Base-by-base conservation (phyloP, 2,113 vertebrate genomes). In the Manacus vitellinus region DNA sequence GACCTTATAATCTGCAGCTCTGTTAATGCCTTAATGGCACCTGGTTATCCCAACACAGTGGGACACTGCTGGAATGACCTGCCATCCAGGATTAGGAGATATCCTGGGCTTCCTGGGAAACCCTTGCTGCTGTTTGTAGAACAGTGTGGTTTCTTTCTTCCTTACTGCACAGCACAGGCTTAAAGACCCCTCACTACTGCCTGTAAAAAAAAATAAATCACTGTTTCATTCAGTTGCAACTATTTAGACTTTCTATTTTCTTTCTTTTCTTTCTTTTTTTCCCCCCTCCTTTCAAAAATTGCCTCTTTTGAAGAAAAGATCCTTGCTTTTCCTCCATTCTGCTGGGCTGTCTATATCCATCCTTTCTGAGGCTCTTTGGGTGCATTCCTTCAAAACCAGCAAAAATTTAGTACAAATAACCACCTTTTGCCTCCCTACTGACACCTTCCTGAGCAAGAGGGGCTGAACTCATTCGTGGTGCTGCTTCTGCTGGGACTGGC, bases 1-100 rank as follows among this genome's bases (percentile, higher is more conserved):
- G 11, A 95, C 92, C 91, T 75, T 39, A 28, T 47, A 88, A 94
- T 91, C 93, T 59, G 51, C 85, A 90, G 79, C 79, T 89, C 83
- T 77, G 39, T 35, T 95, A 91, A 95, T 94, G 86, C 86, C 47
- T 83, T 92, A 86, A 92, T 92, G 79, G 86, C 61, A 18, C 43
- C 23, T 72, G 75, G 55, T 77, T 88, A 67, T 58, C 63, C 88
- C 1, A 0, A 5, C 91, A 21, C 68, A 85, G 94, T 2, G 6
- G 94, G 94, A 24, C 2, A 1, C 46, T 19, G 80, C 41, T 80
- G 91, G 37, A 54, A n/a, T 2, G 0, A 82, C 4, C 18, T 85
- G 85, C 54, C 33, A 21, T 13, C 67, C 70, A 35, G 78, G 83
- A 93, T 93, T 79, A 76, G 3, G 14, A 76, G 51, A 76, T 49